Evolutionary conservation across 35 echinoderm and acorn worm genomes (phyloP).

Genomic region (Antedon bifida): DNA sequence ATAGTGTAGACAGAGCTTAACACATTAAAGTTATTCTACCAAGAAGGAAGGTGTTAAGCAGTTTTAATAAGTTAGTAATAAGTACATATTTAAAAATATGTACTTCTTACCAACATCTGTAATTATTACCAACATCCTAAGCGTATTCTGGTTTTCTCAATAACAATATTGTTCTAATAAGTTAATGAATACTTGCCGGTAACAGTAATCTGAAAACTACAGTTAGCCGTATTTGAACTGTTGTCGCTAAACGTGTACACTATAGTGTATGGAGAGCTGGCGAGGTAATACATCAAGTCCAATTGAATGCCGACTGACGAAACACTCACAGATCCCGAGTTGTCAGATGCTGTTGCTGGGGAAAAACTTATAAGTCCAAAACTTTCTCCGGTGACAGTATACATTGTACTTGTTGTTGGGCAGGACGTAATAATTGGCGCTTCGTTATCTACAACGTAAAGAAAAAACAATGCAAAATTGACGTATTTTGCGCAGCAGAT

Average conservation of each 20-base stretch:
- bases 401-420: background rate
- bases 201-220: background rate
- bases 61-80: too few relatives aligned
- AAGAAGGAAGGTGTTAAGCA: too few relatives aligned
- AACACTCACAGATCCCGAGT: background rate
- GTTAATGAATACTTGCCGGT: background rate
- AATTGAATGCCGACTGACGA: background rate
- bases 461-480: too few relatives aligned
- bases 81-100: too few relatives aligned
- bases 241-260: background rate
- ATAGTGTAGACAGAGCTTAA: too few relatives aligned
- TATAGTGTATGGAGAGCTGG: background rate
- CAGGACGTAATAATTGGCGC: background rate
- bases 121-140: too few relatives aligned
- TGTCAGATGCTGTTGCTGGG: conserved; percentile 9
- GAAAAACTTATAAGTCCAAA: background rate
- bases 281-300: background rate
- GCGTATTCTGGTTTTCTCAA: too few relatives aligned
- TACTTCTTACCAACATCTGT: too few relatives aligned
- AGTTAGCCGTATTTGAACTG: background rate
- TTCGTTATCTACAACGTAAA: background rate
- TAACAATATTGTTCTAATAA: too few relatives aligned
- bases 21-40: too few relatives aligned
- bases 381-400: background rate
- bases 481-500: too few relatives aligned